Evolutionary conservation across 2,888 invertebrate species (phyloP).

Genomic region (Kryphioiulus occultus): DNA sequence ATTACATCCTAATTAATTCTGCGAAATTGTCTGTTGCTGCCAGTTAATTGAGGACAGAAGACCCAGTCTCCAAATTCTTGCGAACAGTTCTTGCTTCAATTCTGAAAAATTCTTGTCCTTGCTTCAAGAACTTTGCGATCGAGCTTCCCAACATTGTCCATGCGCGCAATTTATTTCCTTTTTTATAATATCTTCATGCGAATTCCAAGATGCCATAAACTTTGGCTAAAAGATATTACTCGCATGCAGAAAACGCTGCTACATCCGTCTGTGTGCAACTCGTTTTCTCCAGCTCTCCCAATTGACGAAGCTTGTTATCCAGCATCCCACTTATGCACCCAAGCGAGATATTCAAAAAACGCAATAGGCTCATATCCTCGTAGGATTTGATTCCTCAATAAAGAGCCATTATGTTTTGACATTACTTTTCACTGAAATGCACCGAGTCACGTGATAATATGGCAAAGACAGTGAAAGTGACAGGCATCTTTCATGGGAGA

Average conservation of each 20-base stretch:
- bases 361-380: conserved; percentile 17
- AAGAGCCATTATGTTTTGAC: conserved; percentile 35
- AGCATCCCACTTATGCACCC: conserved; percentile 35
- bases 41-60: no score
- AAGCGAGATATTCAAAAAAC: conserved; percentile 16
- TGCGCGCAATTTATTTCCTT: not conserved
- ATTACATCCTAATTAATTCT: no score
- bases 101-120: no score
- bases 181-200: conserved; percentile 20
- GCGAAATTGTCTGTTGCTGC: no score
- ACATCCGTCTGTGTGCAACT: not conserved
- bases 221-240: not conserved
- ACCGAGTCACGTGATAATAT: conserved; percentile 31
- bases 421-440: conserved; percentile 35
- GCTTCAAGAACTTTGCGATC: not conserved
- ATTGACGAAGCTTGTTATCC: conserved; percentile 29
- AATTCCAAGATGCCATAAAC: conserved; percentile 35
- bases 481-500: conserved; percentile 15
- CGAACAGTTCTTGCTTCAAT: no score
- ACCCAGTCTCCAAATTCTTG: no score
- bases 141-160: not conserved
- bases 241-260: not conserved
- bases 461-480: conserved; percentile 26
- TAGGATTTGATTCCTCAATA: conserved; percentile 28
- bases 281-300: not conserved